Evolutionary conservation across 92 coral and sea anemone genomes (phyloP).

Genomic region (Virgularia gustaviana): DNA sequence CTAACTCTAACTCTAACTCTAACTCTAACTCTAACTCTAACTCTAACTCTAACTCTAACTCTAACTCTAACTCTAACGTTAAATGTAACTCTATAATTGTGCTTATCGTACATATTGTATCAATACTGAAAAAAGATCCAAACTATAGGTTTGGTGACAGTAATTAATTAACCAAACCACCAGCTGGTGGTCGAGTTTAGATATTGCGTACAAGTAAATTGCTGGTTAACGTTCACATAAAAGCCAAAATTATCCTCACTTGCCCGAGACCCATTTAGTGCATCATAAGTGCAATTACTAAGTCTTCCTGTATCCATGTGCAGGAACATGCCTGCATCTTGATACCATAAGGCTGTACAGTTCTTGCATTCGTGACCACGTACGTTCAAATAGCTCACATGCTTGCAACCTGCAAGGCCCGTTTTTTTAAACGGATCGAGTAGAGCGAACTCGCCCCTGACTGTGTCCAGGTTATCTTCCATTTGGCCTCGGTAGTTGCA

Average conservation of each 20-base stretch:
- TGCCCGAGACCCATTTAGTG: neutral
- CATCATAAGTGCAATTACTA: neutral
- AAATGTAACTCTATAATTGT: no score
- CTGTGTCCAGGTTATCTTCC: neutral
- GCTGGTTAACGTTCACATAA: neutral
- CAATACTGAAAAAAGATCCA: no score
- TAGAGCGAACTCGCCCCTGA: neutral
- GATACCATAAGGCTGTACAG: neutral
- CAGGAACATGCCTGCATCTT: neutral
- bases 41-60: no score
- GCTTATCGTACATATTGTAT: no score
- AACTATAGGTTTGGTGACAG: no score
- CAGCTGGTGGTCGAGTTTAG: neutral
- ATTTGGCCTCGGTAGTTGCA: neutral
- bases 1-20: no score
- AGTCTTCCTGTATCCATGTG: neutral
- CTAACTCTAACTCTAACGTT: no score
- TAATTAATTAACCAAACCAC: no score
- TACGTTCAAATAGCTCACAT: neutral
- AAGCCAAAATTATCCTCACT: constrained; percentile 15
- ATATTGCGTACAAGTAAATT: neutral
- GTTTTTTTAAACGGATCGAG: neutral
- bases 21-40: no score
- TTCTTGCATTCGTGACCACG: neutral
- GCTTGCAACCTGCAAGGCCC: neutral